phyloP scores from a whole-genome alignment of 2,888 invertebrate genomes.

The Synergus gifuensis region DNA sequence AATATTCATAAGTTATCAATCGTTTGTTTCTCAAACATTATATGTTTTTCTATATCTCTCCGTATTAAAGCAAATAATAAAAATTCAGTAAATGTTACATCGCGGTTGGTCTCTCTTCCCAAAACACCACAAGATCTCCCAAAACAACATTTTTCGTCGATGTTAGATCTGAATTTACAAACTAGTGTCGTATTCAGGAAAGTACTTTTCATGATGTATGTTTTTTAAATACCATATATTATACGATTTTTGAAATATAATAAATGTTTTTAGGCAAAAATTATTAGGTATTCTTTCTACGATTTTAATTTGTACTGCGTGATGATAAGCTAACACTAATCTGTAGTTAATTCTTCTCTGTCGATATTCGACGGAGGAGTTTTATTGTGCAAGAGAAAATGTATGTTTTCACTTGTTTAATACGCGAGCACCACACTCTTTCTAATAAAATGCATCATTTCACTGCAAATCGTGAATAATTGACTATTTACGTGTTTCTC shows the following conservation, averaged over 20 bases:
- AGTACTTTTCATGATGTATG: slow-evolving; percentile 35
- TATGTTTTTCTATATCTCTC: slow-evolving; percentile 77
- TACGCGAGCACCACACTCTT: slow-evolving; percentile 33
- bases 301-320: slow-evolving; percentile 42
- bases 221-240: slow-evolving; percentile 42
- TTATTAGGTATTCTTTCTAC: slow-evolving; percentile 29
- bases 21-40: slow-evolving; percentile 77
- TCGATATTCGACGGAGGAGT: slow-evolving; percentile 17
- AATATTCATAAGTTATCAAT: slow-evolving; percentile 77
- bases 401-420: slow-evolving; percentile 38
- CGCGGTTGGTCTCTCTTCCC: slow-evolving; percentile 43
- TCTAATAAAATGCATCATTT: slow-evolving; percentile 41
- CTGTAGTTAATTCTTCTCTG: slow-evolving; percentile 36
- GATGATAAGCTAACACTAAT: slow-evolving; percentile 31
- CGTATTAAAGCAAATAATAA: slow-evolving; percentile 77
- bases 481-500: slow-evolving; percentile 28
- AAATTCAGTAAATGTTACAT: slow-evolving; percentile 77
- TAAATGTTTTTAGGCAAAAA: slow-evolving; percentile 41
- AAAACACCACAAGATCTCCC: slow-evolving; percentile 23
- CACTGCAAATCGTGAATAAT: slow-evolving; percentile 40
- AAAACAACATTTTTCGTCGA: slow-evolving; percentile 21
- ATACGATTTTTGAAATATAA: slow-evolving; percentile 40
- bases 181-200: slow-evolving; percentile 39
- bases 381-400: slow-evolving; percentile 38
- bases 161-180: slow-evolving; percentile 34